A percentile compares a stretch with the other conserved stretches of the same genome.
phyloP scores from a whole-genome alignment of 2,888 invertebrate species.

The Polyploca ridens region DNA sequence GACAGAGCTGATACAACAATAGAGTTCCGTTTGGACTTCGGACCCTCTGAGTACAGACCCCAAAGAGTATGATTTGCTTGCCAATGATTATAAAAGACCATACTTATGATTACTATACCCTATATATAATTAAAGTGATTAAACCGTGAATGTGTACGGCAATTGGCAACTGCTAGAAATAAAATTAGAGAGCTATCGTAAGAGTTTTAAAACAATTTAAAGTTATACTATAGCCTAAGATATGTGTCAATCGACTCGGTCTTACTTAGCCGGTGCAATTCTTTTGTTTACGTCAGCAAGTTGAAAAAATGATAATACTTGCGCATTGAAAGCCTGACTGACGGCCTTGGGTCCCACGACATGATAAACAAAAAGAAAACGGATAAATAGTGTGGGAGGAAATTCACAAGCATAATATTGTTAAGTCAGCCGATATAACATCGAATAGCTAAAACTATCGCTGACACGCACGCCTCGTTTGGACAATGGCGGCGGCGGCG shows the following conservation, averaged over 20 bases:
- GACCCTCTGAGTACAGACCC: no score
- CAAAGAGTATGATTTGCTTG: no score
- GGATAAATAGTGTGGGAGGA: slow-evolving; percentile 32
- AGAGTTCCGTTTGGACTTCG: no score
- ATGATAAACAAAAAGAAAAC: slow-evolving; percentile 38
- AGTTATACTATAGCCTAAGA: no score
- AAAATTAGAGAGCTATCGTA: no score
- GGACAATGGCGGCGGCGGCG: slow-evolving; percentile 72
- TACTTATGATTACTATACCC: no score
- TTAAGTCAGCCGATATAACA: slow-evolving; percentile 49
- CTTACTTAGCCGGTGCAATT: slow-evolving; percentile 17
- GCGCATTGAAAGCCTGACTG: slow-evolving; percentile 16
- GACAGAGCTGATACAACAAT: no score
- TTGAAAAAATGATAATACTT: slow-evolving; percentile 32
- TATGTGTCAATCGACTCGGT: neutral
- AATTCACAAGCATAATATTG: slow-evolving; percentile 34
- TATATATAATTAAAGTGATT: no score
- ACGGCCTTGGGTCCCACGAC: slow-evolving; percentile 44
- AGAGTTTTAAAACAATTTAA: no score
- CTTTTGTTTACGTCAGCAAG: slow-evolving; percentile 20
- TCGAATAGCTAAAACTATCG: slow-evolving; percentile 62
- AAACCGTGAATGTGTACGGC: no score
- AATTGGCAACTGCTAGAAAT: no score
- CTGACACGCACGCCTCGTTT: slow-evolving; percentile 72
- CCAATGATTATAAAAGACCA: no score